Base-by-base conservation (phyloP, 2,888 invertebrate species). In the Cataglyphis albicans region DNA sequence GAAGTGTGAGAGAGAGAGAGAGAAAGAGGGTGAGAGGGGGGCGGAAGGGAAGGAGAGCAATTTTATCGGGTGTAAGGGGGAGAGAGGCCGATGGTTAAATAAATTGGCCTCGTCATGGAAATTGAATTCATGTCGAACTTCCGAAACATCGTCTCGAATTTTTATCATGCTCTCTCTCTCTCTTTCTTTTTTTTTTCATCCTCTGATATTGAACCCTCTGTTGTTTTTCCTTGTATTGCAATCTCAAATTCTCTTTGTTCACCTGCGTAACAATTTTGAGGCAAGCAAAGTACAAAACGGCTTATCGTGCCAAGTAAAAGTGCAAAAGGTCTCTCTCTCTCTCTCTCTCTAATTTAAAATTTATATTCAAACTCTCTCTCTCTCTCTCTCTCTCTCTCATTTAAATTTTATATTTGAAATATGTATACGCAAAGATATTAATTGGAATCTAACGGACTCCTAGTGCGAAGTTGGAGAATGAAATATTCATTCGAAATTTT, bases 71-170 rank as follows among this genome's bases (percentile, higher is more conserved):
- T 35, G 18, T 57, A 21, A 29, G 32, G 29, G 35, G 18, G 21
- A 29, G 35, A 7, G 21, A 18, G 59, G 57, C 15, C 55, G 57
- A 41, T 48, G 44, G 72, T 80, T 80, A 80, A 72, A 80, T 59
- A 70, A 80, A 80, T 80, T 80, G 78, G 44, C 35, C 78, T 72
- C 44, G 44, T 80, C 59, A 59, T 48, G 78, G 21, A 80, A 70
- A 80, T 80, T 80, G 78, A 61, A 80, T 80, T 80, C 35, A 12
- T 35, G 72, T 78, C 59, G 32, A 44, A 70, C 44, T 78, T 59
- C 78, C 59, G 72, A 72, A 25, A 41, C 68, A 35, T 67, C 29
- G 29, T 29, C 76, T 75, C 64, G 29, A 76, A 76, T 65, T 57
- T 32, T 75, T 52, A 63, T 76, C 9, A n/a, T 52, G 7, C n/a